These are phyloP conservation scores for Pseudachorutes palmiensis DNA, from an alignment of 1,140 invertebrate species.

Conservation along the genomic window DNA sequence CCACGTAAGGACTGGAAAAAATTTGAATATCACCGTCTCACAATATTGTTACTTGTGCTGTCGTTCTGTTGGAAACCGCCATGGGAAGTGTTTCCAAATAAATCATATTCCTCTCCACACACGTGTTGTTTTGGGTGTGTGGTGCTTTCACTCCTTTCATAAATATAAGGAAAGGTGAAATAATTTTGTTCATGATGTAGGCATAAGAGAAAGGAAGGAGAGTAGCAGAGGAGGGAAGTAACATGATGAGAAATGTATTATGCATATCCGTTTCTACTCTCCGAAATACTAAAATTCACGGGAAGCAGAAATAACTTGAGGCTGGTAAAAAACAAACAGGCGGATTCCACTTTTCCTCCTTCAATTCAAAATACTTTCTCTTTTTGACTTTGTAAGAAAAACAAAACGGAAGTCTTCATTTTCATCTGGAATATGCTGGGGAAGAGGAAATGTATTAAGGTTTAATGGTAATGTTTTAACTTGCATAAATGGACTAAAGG, in stretches of 20 bases:
- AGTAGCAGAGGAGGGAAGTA: background rate
- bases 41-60: too few species aligned
- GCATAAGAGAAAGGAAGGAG: background rate
- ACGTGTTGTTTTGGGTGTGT: background rate
- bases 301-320: background rate
- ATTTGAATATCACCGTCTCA: too few species aligned
- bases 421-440: too few species aligned
- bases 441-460: too few species aligned
- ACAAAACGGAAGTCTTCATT: too few species aligned
- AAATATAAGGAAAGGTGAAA: background rate
- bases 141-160: background rate
- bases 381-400: too few species aligned
- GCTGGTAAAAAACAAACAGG: background rate
- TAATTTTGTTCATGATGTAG: background rate
- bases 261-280: background rate
- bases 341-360: background rate
- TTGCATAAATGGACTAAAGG: too few species aligned
- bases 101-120: background rate
- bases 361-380: background rate
- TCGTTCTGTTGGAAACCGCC: background rate
- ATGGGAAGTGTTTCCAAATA: background rate
- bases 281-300: too few species aligned
- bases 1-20: background rate
- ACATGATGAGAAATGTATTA: background rate
- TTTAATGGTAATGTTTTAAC: too few species aligned